Evolutionary conservation across 2,888 invertebrate species (phyloP).

Genomic region (Neoitamus cyanurus): DNA sequence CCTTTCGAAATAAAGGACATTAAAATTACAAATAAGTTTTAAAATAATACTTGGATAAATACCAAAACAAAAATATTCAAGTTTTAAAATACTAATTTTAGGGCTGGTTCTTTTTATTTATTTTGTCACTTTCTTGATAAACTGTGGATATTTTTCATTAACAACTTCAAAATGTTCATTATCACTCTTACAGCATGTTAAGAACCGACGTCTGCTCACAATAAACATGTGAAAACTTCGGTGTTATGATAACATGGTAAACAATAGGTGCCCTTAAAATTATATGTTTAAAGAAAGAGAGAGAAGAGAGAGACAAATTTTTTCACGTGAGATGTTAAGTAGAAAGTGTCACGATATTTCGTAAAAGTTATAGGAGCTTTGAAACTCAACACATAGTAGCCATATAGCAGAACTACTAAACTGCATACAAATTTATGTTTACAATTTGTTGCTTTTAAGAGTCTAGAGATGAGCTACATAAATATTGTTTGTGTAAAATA

Average conservation of each 20-base stretch:
- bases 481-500: neutral
- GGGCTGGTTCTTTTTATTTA: neutral
- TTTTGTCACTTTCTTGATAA: neutral
- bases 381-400: neutral
- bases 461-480: too few relatives aligned
- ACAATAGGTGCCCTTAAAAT: neutral
- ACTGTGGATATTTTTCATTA: neutral
- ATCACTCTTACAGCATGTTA: neutral
- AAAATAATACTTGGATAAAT: neutral
- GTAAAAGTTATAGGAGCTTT: neutral
- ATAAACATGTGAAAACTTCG: neutral
- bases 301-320: neutral
- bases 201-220: neutral
- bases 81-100: neutral
- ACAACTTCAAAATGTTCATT: neutral
- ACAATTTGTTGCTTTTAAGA: too few relatives aligned
- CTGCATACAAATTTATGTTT: neutral
- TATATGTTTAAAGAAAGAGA: neutral
- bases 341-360: neutral
- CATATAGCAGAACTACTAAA: too few relatives aligned
- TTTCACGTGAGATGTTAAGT: neutral
- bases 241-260: neutral
- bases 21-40: neutral
- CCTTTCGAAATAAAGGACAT: neutral
- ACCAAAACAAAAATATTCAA: neutral